Evolutionary conservation across 1,140 invertebrate species (phyloP), one percentile per base, ranked within the genome.

Genomic region (Rhagoletis pomonella): DNA sequence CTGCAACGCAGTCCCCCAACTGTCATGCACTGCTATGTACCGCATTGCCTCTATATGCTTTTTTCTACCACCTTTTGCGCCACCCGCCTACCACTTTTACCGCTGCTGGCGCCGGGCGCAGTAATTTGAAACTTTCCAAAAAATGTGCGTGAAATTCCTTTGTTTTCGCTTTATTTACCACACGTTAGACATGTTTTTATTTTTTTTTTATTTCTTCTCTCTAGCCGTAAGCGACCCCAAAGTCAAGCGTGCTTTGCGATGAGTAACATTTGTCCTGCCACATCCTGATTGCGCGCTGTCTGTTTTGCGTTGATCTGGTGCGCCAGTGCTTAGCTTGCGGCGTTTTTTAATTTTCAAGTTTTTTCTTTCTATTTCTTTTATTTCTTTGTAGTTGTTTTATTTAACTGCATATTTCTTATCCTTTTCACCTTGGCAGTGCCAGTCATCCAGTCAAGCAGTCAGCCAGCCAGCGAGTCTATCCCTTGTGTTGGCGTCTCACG

Each of bases 101-200:
- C 29, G 29, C 29, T 29, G 29, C 1, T 29, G 29, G 29, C 29
- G 39, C 42, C 50, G 17, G n/a, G 29, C n/a, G 42, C 3, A 7
- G 6, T 81, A 81, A 81, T 81, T 81, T 50, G 73, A 81, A 55
- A 81, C 73, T 81, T 81, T 81, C 73, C 50, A 55, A 81, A 81
- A 81, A 81, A 81, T 55, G 47, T 81, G 73, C 47, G 73, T 55
- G 47, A 81, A 81, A 55, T 19, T 81, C 47, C 73, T 81, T 81
- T 81, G 73, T 81, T 81, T 81, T 81, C 47, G 73, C 47, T 81
- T 81, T 81, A 81, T 55, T 81, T 81, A 55, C 73, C 44, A 81
- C 73, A 81, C 73, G 73, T 81, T 14, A 55, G 73, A 58, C 73
- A 81, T 55, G 4, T 17, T 10, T 81, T 55, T 55, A n/a, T 67